Percentiles rank a stretch among this genome's conserved stretches.
Evolutionary conservation across 1,140 invertebrate genomes (phyloP).

Genomic region (Drosophila baimaii): DNA sequence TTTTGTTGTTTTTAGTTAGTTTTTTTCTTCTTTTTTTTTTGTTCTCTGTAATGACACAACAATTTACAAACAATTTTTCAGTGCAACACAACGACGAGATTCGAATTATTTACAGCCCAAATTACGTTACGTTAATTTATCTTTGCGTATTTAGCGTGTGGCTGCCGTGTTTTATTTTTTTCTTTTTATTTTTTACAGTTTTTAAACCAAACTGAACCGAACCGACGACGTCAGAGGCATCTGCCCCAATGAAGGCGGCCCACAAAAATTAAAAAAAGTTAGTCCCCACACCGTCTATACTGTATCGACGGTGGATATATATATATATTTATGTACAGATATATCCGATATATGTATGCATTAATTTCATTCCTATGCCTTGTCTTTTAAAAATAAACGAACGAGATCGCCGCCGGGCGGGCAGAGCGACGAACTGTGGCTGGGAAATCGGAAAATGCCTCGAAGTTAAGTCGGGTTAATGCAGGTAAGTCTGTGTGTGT

Average conservation of each 20-base stretch:
- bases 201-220: constrained; percentile 7
- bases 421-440: background rate
- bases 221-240: constrained; percentile 60
- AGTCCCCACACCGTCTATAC: constrained; percentile 9
- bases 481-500: background rate
- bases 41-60: constrained; percentile 40
- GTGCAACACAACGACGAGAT: constrained; percentile 32
- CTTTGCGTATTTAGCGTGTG: constrained; percentile 23
- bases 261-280: background rate
- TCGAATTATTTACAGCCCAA: constrained; percentile 24
- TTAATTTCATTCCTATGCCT: constrained; percentile 21
- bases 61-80: constrained; percentile 38
- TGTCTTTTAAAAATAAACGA: constrained; percentile 46
- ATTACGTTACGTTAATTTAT: constrained; percentile 36
- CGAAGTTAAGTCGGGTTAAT: constrained; percentile 1
- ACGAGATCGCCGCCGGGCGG: background rate
- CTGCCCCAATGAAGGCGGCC: constrained; percentile 46
- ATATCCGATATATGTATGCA: constrained; percentile 12
- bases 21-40: constrained; percentile 1
- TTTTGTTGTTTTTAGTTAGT: background rate
- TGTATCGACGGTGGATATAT: constrained; percentile 10
- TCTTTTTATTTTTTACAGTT: background rate
- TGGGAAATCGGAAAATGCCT: constrained; percentile 14
- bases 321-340: constrained; percentile 18
- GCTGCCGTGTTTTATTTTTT: background rate